These are phyloP conservation scores for Ascaphus truei DNA, from an alignment of 2,113 vertebrate species.

Conservation along the genomic window DNA sequence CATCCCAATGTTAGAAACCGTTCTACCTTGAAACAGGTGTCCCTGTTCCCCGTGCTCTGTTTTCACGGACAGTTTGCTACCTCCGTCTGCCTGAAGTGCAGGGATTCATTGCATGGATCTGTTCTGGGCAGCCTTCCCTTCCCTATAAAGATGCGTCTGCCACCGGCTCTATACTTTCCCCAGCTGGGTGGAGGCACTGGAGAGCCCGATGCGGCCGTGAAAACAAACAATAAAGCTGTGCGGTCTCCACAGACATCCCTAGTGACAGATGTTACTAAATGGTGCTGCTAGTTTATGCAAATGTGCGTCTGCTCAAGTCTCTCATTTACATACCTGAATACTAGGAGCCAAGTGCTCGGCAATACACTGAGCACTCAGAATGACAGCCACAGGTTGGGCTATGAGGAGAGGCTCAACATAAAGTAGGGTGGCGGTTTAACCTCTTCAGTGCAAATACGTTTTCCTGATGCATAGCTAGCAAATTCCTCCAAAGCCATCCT, in stretches of 20 bases:
- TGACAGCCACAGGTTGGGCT: constrained; percentile 26
- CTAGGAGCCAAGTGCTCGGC: constrained; percentile 19
- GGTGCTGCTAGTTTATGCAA: constrained; percentile 32
- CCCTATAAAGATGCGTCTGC: neutral
- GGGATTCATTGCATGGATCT: no score
- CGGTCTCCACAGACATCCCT: constrained; percentile 33
- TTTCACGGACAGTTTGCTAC: no score
- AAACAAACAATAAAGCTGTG: constrained; percentile 26
- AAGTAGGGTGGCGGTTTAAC: no score
- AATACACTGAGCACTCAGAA: constrained; percentile 18
- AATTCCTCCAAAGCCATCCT: no score
- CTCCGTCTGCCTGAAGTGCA: no score
- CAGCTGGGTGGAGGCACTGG: neutral
- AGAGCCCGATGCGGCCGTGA: constrained; percentile 2
- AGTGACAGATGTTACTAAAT: constrained; percentile 36
- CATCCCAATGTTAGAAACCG: no score
- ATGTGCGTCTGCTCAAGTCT: constrained; percentile 26
- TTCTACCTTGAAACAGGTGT: no score
- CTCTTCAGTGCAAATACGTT: no score
- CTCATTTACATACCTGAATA: constrained; percentile 37
- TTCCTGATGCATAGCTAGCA: no score
- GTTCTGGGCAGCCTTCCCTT: no score
- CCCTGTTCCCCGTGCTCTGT: no score
- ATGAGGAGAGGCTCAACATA: no score
- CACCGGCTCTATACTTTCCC: neutral